phyloP scores from a whole-genome alignment of 2,113 vertebrate species.

The Pedionomus torquatus region DNA sequence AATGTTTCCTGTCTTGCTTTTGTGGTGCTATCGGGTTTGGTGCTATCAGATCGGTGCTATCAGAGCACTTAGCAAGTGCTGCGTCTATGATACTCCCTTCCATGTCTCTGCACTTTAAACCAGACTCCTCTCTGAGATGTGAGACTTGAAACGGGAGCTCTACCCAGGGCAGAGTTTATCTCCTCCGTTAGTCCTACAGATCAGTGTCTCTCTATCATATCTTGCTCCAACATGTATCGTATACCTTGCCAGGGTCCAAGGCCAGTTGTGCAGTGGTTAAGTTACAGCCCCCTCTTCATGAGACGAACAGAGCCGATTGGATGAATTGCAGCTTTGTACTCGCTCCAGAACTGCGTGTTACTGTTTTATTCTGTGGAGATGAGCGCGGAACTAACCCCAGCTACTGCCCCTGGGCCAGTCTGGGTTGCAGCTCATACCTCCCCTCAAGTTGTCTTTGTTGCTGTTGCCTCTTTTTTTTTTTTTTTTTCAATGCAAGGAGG shows the following conservation, averaged over 20 bases:
- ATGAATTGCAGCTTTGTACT: background rate
- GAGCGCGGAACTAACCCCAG: slow-evolving; percentile 10
- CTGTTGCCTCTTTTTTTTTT: background rate
- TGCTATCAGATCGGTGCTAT: slow-evolving; percentile 14
- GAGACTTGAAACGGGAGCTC: slow-evolving; percentile 50
- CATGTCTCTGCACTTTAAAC: slow-evolving; percentile 55
- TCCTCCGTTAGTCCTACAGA: background rate
- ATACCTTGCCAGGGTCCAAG: background rate
- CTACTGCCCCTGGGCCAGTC: background rate
- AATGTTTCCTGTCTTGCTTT: background rate
- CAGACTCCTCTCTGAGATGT: background rate
- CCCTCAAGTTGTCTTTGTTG: background rate
- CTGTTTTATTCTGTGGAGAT: background rate
- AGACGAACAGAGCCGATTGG: background rate
- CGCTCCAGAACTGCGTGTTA: background rate
- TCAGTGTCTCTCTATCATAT: background rate
- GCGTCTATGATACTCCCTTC: background rate
- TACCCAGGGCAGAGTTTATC: slow-evolving; percentile 7
- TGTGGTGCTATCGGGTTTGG: slow-evolving; percentile 11
- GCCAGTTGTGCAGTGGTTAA: background rate
- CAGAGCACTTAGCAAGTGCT: slow-evolving; percentile 8
- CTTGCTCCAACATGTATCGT: background rate
- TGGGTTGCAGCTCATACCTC: background rate
- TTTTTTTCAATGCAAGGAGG: background rate
- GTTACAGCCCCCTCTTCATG: background rate